Evolutionary conservation across 2,797 vertebrate genomes (phyloP).

Genomic region (Clarias laeviceps): DNA sequence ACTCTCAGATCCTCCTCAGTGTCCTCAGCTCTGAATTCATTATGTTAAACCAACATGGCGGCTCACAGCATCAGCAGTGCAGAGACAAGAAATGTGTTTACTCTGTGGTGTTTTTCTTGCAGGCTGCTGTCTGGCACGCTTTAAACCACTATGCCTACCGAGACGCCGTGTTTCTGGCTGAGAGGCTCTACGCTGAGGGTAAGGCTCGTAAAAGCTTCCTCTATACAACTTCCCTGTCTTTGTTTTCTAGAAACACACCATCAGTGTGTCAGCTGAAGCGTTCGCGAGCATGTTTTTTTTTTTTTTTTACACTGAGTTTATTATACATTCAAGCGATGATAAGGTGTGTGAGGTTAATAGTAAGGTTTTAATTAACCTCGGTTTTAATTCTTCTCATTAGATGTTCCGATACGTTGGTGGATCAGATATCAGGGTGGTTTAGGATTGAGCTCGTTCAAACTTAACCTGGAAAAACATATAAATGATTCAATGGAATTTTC

Average conservation of each 20-base stretch:
- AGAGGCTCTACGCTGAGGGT: constrained; percentile 98
- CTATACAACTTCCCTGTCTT: too few species aligned
- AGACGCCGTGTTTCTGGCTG: constrained; percentile 95
- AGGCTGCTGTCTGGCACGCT: constrained; percentile 99
- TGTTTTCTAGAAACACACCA: too few species aligned
- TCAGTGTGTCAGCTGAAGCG: not conserved
- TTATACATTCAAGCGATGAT: not conserved
- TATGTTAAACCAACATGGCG: not conserved
- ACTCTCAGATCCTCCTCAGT: not conserved
- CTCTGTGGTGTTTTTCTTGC: constrained; percentile 50
- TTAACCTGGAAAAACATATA: not conserved
- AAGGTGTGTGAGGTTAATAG: not conserved
- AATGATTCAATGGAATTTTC: not conserved
- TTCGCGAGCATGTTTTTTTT: too few species aligned
- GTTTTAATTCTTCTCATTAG: not conserved
- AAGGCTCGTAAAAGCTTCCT: constrained; percentile 34
- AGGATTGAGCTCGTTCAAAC: not conserved
- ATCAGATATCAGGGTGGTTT: not conserved
- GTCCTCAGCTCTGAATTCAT: not conserved
- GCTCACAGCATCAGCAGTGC: not conserved
- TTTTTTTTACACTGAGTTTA: not conserved
- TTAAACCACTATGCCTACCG: constrained; percentile 98
- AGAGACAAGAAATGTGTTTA: not conserved
- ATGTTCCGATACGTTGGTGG: not conserved
- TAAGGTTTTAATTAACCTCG: too few species aligned